Evolutionary conservation across 1,140 invertebrate genomes (phyloP).

Genomic region (Drosophila sproati): DNA sequence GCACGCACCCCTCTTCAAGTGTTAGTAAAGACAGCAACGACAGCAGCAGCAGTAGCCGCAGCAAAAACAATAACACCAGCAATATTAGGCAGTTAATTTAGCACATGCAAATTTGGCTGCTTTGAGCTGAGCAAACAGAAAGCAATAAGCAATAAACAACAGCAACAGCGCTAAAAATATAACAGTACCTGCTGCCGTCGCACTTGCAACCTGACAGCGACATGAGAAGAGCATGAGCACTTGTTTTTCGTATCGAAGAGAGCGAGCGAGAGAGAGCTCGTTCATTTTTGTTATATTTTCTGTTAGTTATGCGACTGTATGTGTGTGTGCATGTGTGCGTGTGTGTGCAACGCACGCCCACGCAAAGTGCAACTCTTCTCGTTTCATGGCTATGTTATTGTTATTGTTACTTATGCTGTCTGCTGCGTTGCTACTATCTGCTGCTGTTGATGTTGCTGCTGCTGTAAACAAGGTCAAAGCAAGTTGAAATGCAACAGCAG

Average conservation of each 20-base stretch:
- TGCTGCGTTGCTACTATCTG: conserved; percentile 9
- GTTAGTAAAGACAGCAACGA: conserved; percentile 51
- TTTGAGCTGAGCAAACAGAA: conserved; percentile 39
- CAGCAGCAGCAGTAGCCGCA: conserved; percentile 18
- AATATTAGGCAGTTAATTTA: conserved; percentile 56
- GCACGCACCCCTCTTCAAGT: not conserved
- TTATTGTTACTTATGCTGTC: conserved; percentile 21
- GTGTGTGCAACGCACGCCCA: conserved; percentile 62
- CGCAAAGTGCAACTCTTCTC: conserved; percentile 51
- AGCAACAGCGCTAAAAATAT: conserved; percentile 66
- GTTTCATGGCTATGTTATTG: conserved; percentile 17
- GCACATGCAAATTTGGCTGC: conserved; percentile 71
- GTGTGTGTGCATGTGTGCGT: not conserved
- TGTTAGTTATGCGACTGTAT: conserved; percentile 8
- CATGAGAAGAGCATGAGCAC: not conserved
- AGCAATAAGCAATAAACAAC: not conserved
- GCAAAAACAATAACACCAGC: not conserved
- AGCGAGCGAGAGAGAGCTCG: conserved; percentile 2
- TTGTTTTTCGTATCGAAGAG: not conserved
- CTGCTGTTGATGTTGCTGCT: conserved; percentile 18
- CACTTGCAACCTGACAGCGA: conserved; percentile 66
- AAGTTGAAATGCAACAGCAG: conserved; percentile 63
- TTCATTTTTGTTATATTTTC: conserved; percentile 19
- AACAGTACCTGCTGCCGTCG: conserved; percentile 73
- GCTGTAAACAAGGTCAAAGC: conserved; percentile 74